phyloP scores from a whole-genome alignment of 2,888 invertebrate genomes.

The Himalopsyche japonica region DNA sequence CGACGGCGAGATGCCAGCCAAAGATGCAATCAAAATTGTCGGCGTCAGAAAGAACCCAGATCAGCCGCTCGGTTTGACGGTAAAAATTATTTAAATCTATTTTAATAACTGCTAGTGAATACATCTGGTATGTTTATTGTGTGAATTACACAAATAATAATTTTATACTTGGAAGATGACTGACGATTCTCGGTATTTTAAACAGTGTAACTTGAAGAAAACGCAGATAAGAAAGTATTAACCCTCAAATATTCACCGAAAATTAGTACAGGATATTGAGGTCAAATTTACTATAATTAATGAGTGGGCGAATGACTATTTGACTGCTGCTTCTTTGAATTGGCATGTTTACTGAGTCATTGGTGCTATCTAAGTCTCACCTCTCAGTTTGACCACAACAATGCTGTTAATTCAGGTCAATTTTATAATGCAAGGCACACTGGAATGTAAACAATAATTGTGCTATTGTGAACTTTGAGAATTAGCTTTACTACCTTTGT shows the following conservation, averaged over 20 bases:
- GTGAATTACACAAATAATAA: no score
- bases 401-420: neutral
- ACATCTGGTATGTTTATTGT: no score
- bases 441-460: no score
- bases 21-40: conserved; percentile 84
- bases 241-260: neutral
- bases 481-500: no score
- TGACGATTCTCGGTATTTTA: neutral
- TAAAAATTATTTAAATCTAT: conserved; percentile 46
- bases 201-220: neutral
- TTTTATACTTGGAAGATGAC: neutral
- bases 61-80: conserved; percentile 84
- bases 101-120: no score
- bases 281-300: neutral
- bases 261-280: neutral
- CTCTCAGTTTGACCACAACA: neutral
- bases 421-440: no score
- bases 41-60: conserved; percentile 82
- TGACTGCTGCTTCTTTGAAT: neutral
- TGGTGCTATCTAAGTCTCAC: neutral
- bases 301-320: neutral
- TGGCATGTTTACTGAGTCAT: neutral
- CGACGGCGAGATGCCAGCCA: conserved; percentile 68
- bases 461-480: no score
- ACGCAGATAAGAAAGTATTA: neutral